Evolutionary conservation across 64 coral and sea anemone species (phyloP), one percentile per base, ranked within the genome.

Genomic region (Montipora cactus): DNA sequence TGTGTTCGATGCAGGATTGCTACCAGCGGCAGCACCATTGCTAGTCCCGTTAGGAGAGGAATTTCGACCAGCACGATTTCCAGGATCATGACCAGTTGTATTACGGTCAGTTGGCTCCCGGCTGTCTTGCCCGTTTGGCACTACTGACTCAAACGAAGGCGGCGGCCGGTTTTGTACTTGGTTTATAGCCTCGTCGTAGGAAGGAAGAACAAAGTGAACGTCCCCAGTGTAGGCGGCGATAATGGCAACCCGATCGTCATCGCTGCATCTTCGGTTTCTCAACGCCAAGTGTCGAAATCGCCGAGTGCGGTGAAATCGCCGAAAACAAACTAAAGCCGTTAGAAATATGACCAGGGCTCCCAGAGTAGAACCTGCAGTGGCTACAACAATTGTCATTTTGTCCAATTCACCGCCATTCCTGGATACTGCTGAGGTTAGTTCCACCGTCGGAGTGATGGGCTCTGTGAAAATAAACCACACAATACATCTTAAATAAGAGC

Each of bases 311-410:
- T 97, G 92, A 75, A 94, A 93, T 47, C 90, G 89, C 15, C 96
- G 96, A 49, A 98, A 93, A 83, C 92, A 95, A 12, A 95, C 78
- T 44, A 95, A 59, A 15, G 94, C 80, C 15, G 90, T 88, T 13
- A 98, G 80, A 10, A 98, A 73, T 61, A 98, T 91, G 22, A 98
- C 89, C 3, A 98, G 78, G 44, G 96, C 96, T 2, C 96, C 96
- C 2, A 98, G 82, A 0, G 96, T 98, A 10, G 96, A 98, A 10
- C 96, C 96, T 0, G 96, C 93, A 72, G 89, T 95, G 5, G 96
- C 96, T 5, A 93, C 91, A 0, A 98, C 96, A 85, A 98, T 98
- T 45, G 96, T 98, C 46, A 98, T 90, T 20, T 93, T 98, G 79
- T 98, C 96, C 8, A 98, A 72, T 71, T 95, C 93, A 37, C 37